These are phyloP conservation scores for Marcusenius ussheri DNA, from an alignment of 2,113 vertebrate genomes.

Conservation along the genomic window DNA sequence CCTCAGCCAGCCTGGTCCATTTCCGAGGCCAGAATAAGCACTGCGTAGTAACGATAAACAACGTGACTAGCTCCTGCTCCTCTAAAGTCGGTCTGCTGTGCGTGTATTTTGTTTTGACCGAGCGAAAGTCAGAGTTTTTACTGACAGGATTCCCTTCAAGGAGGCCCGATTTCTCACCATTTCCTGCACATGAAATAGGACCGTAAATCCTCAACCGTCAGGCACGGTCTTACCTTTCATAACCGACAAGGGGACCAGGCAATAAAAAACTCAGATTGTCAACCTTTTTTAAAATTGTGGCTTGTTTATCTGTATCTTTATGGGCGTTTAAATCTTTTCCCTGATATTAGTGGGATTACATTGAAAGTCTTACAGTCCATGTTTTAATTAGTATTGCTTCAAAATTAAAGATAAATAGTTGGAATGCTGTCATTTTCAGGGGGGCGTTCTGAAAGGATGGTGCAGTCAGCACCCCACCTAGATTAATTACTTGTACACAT, in stretches of 20 bases:
- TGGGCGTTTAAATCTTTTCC: slow-evolving; percentile 60
- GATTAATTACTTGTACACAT: slow-evolving; percentile 68
- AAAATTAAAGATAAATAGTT: slow-evolving; percentile 66
- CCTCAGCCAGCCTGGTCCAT: neutral
- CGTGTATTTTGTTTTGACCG: neutral
- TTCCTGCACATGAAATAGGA: neutral
- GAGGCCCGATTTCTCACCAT: neutral
- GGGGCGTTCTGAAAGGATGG: slow-evolving; percentile 59
- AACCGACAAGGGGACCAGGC: neutral
- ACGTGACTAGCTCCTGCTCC: neutral
- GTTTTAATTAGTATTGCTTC: slow-evolving; percentile 63
- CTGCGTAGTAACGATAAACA: neutral
- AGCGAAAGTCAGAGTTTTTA: neutral
- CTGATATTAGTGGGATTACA: slow-evolving; percentile 47
- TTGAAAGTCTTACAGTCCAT: slow-evolving; percentile 49
- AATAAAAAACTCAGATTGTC: neutral
- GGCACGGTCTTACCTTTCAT: neutral
- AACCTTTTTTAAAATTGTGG: slow-evolving; percentile 47
- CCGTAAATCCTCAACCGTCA: neutral
- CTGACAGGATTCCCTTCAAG: neutral
- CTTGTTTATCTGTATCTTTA: slow-evolving; percentile 63
- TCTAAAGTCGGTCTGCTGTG: neutral
- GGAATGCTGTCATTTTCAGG: slow-evolving; percentile 61
- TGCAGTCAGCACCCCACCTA: slow-evolving; percentile 60
- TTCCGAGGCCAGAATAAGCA: neutral